phyloP scores from a whole-genome alignment of 2,888 invertebrate genomes.

The Frankliniella fusca region DNA sequence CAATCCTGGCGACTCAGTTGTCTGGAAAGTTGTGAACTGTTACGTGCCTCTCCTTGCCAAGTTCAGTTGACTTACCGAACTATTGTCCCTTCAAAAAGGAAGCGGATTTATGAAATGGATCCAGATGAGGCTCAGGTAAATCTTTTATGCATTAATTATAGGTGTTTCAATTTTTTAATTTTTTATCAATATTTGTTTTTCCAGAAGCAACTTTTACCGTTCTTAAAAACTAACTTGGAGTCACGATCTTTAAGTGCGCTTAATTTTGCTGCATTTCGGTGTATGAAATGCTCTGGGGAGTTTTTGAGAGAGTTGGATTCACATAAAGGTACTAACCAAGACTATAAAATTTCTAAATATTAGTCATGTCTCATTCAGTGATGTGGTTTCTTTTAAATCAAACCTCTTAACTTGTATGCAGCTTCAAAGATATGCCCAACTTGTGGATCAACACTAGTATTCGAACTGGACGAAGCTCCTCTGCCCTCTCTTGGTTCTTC shows the following conservation, averaged over 20 bases:
- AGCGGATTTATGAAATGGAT: slow-evolving; percentile 45
- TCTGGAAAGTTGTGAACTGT: background rate
- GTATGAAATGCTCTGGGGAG: slow-evolving; percentile 60
- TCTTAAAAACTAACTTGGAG: slow-evolving; percentile 34
- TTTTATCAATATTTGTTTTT: slow-evolving; percentile 33
- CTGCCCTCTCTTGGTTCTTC: slow-evolving; percentile 38
- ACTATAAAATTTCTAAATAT: background rate
- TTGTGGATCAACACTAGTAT: slow-evolving; percentile 57
- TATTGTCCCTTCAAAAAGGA: background rate
- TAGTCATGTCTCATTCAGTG: slow-evolving; percentile 35
- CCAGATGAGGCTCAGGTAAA: slow-evolving; percentile 54
- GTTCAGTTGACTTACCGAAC: background rate
- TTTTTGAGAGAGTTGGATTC: slow-evolving; percentile 54
- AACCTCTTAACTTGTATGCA: background rate
- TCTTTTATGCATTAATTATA: slow-evolving; percentile 30
- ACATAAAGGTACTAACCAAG: slow-evolving; percentile 30
- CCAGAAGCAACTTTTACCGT: slow-evolving; percentile 48
- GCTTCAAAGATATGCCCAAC: slow-evolving; percentile 52
- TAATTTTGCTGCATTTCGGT: slow-evolving; percentile 53
- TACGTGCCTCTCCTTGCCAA: background rate
- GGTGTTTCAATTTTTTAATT: background rate
- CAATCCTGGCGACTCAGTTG: background rate
- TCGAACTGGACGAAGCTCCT: slow-evolving; percentile 50
- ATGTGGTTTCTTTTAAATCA: slow-evolving; percentile 11
- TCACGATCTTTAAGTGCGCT: slow-evolving; percentile 45